Evolutionary conservation across 1,140 invertebrate species (phyloP).

Genomic region (Ceratoteleas bidentatus): DNA sequence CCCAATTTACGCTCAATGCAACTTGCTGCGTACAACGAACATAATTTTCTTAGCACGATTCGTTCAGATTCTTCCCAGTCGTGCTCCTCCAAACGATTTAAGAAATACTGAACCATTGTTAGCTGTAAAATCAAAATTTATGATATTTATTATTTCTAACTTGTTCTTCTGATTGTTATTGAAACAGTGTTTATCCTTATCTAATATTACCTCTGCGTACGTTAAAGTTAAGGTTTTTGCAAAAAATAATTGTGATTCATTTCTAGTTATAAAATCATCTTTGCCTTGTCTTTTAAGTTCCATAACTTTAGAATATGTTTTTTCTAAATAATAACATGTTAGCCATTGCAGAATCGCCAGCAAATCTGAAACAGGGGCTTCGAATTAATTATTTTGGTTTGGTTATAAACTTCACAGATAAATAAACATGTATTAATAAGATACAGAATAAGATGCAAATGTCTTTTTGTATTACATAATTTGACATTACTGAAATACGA

Average conservation of each 20-base stretch:
- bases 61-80: slow-evolving; percentile 79
- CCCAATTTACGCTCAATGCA: slow-evolving; percentile 88
- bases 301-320: slow-evolving; percentile 85
- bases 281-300: slow-evolving; percentile 80
- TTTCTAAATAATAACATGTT: slow-evolving; percentile 88
- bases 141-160: not conserved
- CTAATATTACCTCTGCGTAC: slow-evolving; percentile 86
- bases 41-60: slow-evolving; percentile 85
- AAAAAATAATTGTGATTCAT: slow-evolving; percentile 91
- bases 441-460: too few relatives aligned
- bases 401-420: too few relatives aligned
- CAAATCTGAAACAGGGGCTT: slow-evolving; percentile 83
- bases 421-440: too few relatives aligned
- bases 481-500: too few relatives aligned
- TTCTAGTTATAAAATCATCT: slow-evolving; percentile 88
- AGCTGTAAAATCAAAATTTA: slow-evolving; percentile 31
- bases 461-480: too few relatives aligned
- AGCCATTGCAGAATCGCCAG: slow-evolving; percentile 91
- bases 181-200: not conserved
- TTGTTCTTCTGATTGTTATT: not conserved
- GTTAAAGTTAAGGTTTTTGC: slow-evolving; percentile 88
- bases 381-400: too few relatives aligned
- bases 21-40: slow-evolving; percentile 87
- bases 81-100: slow-evolving; percentile 74
- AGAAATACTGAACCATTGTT: slow-evolving; percentile 51